Evolutionary conservation across 2,113 vertebrate species (phyloP), one percentile per base, ranked within the genome.

Genomic region (Elephas maximus): DNA sequence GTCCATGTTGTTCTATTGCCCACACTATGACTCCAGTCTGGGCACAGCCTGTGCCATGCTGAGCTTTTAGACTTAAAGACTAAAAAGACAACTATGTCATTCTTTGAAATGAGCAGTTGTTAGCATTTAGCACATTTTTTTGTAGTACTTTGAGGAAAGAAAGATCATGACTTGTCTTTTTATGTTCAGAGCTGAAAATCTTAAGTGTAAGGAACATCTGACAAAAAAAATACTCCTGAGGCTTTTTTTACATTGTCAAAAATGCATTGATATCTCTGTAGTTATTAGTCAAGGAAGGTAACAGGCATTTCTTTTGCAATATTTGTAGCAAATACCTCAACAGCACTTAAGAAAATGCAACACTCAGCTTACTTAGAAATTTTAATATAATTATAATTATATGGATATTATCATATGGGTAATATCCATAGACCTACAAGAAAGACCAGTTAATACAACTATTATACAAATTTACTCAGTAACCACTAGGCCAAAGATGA

Each of bases 231-330:
- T n/a, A 8, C 44, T 85, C 51, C 24, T 62, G 62, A 73, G 80
- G 37, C 80, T 77, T 96, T 96, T 96, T 90, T 96, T 84, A 91
- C 80, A 88, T 57, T 98, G 87, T 94, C 83, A 93, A 97, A 97
- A 97, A 92, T 60, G 26, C 2, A 0, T 63, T 69, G 28, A 8
- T 53, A 83, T 91, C 2, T 88, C 71, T 93, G 69, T 89, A 82
- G 33, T 74, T 95, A 77, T 44, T 57, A 78, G 5, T 33, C 41
- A 91, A 5, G 18, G 93, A 91, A 83, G 12, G 4, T 28, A 45
- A 62, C 63, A 77, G 57, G 5, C 62, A 80, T 96, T 83, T 30
- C 67, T 53, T 95, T 71, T 67, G 7, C 17, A 53, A 28, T 44
- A 8, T 92, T 92, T 94, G 45, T 28, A 71, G 37, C 81, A 93